Conservation (phyloP, 23 tunicate species). For the Clavelina lepadiformis region DNA sequence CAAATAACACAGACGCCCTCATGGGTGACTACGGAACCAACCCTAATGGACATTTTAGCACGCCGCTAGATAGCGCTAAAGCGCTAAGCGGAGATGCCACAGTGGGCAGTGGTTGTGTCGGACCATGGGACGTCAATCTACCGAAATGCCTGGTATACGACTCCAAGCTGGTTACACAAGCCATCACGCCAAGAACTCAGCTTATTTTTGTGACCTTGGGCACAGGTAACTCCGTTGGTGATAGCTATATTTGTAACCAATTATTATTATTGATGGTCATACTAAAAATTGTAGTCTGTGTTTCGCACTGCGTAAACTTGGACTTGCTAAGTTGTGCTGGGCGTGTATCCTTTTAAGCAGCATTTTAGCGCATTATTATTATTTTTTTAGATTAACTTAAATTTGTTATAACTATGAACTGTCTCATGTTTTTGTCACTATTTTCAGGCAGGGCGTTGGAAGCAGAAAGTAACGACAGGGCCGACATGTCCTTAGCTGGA, state of each 20-base stretch:
- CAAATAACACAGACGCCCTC: constrained; percentile 61
- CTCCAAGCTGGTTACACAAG: constrained; percentile 17
- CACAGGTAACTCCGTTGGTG: constrained; percentile 47
- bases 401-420: too few species aligned
- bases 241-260: too few species aligned
- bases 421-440: too few species aligned
- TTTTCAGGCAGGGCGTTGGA: constrained; percentile 60
- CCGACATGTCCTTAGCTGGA: constrained; percentile 49
- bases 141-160: constrained; percentile 43
- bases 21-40: constrained; percentile 71
- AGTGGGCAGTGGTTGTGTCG: constrained; percentile 46
- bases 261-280: background rate
- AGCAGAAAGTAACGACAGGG: constrained; percentile 63
- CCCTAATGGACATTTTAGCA: constrained; percentile 26
- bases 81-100: background rate
- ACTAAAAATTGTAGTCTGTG: too few species aligned
- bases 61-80: constrained; percentile 30
- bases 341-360: too few species aligned
- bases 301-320: too few species aligned
- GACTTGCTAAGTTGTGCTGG: too few species aligned
- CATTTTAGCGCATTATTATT: too few species aligned
- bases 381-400: too few species aligned
- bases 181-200: constrained; percentile 37
- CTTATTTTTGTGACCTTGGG: constrained; percentile 78
- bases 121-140: constrained; percentile 40